These are phyloP conservation scores for Papilio xuthus DNA, from an alignment of 1,140 invertebrate genomes.

Conservation along the genomic window DNA sequence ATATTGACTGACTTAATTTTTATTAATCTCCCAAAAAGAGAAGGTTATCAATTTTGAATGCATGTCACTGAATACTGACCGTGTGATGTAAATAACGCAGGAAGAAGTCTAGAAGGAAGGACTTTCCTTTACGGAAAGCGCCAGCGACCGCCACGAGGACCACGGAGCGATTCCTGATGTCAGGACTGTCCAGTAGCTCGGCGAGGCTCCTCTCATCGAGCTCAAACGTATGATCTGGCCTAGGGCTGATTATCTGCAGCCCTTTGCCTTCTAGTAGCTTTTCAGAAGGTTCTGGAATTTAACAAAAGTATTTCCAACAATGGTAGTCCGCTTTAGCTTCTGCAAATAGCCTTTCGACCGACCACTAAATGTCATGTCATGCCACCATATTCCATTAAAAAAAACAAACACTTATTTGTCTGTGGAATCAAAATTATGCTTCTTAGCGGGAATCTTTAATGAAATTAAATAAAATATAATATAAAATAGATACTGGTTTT, in stretches of 20 bases:
- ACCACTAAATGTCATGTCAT: neutral
- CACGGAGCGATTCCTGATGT: constrained; percentile 83
- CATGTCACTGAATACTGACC: constrained; percentile 46
- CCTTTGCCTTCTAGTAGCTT: neutral
- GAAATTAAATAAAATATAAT: no score
- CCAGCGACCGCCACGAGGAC: constrained; percentile 98
- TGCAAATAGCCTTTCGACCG: rapidly evolving
- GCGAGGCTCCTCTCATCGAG: constrained; percentile 94
- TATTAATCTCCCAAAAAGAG: no score
- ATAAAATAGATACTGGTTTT: no score
- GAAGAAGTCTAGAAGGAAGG: constrained; percentile 96
- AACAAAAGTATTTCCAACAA: neutral
- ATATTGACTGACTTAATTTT: no score
- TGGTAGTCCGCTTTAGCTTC: neutral
- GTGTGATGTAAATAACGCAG: constrained; percentile 90
- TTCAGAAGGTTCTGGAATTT: constrained; percentile 3
- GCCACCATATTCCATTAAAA: neutral
- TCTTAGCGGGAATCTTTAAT: no score
- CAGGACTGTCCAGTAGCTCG: constrained; percentile 87
- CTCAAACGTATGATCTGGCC: constrained; percentile 94
- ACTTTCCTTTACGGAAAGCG: constrained; percentile 98
- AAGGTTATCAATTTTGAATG: no score
- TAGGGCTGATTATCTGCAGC: constrained; percentile 92
- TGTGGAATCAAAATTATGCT: no score
- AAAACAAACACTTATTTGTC: no score